A percentile compares a stretch with the other conserved stretches of the same genome.
Evolutionary conservation across 2,888 invertebrate genomes (phyloP).

Genomic region (Troilus luridus): DNA sequence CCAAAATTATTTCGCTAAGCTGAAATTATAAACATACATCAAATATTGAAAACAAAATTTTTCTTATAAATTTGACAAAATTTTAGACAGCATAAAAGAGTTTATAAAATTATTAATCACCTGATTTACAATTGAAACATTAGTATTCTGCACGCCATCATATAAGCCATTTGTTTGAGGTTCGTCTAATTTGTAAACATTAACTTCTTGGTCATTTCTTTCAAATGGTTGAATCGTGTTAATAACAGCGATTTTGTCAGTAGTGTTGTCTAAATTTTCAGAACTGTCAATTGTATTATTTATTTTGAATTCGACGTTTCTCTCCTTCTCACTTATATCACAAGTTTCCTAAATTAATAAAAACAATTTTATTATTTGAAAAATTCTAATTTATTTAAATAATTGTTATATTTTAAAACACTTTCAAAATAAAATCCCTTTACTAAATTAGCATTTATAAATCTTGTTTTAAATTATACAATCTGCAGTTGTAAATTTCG

Average conservation of each 20-base stretch:
- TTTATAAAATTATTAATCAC: not conserved
- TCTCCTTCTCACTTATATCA: conserved; percentile 46
- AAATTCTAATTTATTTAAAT: not conserved
- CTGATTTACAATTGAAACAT: conserved; percentile 52
- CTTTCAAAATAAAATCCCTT: not conserved
- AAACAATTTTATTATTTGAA: not conserved
- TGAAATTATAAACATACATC: conserved; percentile 51
- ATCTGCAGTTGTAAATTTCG: no score
- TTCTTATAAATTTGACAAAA: not conserved
- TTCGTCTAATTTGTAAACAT: conserved; percentile 40
- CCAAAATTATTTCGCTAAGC: conserved; percentile 61
- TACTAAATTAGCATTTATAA: not conserved
- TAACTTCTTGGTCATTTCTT: not conserved
- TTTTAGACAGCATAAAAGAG: not conserved
- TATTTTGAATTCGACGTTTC: conserved; percentile 12
- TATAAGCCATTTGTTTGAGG: conserved; percentile 26
- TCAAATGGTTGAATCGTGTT: conserved; percentile 44
- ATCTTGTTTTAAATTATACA: not conserved
- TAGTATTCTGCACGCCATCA: conserved; percentile 33
- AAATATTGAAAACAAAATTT: not conserved
- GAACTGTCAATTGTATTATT: not conserved
- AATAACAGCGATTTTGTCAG: conserved; percentile 24
- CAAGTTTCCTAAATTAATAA: conserved; percentile 50
- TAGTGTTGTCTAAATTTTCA: not conserved
- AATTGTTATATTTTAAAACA: not conserved